Evolutionary conservation across 2,797 vertebrate genomes (phyloP).

Genomic region (Thunnus albacares): DNA sequence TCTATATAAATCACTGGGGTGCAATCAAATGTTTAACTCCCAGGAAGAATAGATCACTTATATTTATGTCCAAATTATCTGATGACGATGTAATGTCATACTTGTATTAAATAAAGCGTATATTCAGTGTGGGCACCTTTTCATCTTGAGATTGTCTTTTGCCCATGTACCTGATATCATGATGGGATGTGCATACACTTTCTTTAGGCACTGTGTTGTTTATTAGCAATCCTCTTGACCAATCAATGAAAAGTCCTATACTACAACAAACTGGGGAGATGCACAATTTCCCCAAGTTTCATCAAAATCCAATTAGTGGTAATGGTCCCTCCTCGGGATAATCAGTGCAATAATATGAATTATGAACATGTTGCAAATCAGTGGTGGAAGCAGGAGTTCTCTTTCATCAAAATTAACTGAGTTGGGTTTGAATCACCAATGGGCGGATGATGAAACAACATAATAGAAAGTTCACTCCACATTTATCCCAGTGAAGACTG

Average conservation of each 20-base stretch:
- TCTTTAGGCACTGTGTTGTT: not conserved
- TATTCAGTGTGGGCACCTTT: no score
- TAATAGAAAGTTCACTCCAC: constrained; percentile 14
- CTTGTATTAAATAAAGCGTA: no score
- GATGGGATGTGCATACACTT: no score
- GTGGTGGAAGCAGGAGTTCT: not conserved
- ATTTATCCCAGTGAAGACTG: constrained; percentile 9
- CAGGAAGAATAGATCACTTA: no score
- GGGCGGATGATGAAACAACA: constrained; percentile 11
- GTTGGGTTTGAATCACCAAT: constrained; percentile 10
- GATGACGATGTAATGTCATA: no score
- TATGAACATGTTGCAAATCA: constrained; percentile 3
- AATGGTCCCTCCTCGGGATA: not conserved
- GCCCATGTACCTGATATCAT: no score
- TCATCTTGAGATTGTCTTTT: no score
- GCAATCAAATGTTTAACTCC: no score
- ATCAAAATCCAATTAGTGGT: not conserved
- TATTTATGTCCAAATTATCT: no score
- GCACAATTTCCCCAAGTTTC: not conserved
- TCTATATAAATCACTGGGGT: no score
- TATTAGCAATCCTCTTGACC: not conserved
- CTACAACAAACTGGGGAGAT: not conserved
- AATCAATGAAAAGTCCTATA: not conserved
- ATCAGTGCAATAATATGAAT: constrained; percentile 12
- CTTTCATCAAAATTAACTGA: constrained; percentile 13